Evolutionary conservation across 2,797 vertebrate genomes (phyloP).

Genomic region (Tenualosa thibaudeaui): DNA sequence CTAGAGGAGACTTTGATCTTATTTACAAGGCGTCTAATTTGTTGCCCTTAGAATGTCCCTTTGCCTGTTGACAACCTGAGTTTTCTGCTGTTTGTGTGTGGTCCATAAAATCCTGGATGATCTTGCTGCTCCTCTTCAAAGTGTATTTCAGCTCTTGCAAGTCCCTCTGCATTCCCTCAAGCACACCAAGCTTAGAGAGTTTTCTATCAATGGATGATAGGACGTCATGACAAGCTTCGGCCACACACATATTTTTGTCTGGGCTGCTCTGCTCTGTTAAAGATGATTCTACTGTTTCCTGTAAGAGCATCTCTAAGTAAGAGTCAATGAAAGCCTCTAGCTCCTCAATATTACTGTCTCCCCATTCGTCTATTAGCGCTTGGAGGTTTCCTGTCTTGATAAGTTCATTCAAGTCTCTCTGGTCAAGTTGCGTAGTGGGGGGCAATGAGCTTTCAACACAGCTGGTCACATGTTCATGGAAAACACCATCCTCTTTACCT

Average conservation of each 20-base stretch:
- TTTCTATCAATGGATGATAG: constrained; percentile 65
- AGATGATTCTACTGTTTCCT: constrained; percentile 52
- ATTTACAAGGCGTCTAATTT: not conserved
- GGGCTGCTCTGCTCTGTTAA: not conserved
- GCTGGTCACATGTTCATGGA: constrained; percentile 39
- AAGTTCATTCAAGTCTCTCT: constrained; percentile 49
- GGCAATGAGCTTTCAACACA: constrained; percentile 21
- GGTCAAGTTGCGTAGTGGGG: constrained; percentile 32
- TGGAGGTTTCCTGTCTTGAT: constrained; percentile 55
- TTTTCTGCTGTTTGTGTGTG: constrained; percentile 20
- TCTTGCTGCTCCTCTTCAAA: constrained; percentile 54
- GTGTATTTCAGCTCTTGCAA: constrained; percentile 58
- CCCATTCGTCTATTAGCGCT: constrained; percentile 63
- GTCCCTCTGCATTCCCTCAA: constrained; percentile 67
- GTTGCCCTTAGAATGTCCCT: not conserved
- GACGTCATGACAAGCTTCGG: constrained; percentile 35
- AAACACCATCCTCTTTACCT: constrained; percentile 24
- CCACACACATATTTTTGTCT: not conserved
- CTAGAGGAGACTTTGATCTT: not conserved
- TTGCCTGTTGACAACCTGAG: not conserved
- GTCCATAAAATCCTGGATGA: constrained; percentile 53
- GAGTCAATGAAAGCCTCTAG: constrained; percentile 73
- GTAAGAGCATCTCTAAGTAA: constrained; percentile 67
- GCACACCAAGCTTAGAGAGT: constrained; percentile 68
- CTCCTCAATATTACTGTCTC: constrained; percentile 65